Evolutionary conservation across 2,888 invertebrate species (phyloP), one percentile per base, ranked within the genome.

Genomic region (Ochlodes sylvanus): DNA sequence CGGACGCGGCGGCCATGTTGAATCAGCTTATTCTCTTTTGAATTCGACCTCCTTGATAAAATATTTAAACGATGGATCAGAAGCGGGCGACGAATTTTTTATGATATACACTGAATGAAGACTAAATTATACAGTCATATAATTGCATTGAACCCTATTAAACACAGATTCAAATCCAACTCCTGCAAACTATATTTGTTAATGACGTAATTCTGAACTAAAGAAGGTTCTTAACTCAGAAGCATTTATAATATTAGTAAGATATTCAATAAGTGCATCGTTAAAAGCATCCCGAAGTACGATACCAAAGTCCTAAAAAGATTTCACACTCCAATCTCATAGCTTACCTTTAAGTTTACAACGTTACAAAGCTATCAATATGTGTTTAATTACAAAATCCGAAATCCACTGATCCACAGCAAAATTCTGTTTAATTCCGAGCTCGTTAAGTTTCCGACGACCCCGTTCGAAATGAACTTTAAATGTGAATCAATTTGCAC

Each of bases 1-100:
- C 76, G 74, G 77, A 72, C 73, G 58, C 27, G n/a, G 42, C 62
- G 57, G 69, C 83, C 84, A 82, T 85, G 77, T 80, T 79, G 76
- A 74, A 69, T 70, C 63, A 67, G 74, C 73, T 72, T 71, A 75
- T 75, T 75, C 52, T 47, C 66, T 65, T 50, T 68, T 66, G 66
- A 67, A 70, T 68, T 70, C 68, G 66, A 69, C 69, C 70, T 52
- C 41, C 75, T 74, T 78, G 76, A 79, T 83, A 79, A 82, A 82
- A 82, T 81, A 84, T 81, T 82, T 77, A 84, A 79, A 42, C 56
- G 57, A 50, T 50, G 27, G 38, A 58, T 58, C 44, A 50, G 54
- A 42, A 27, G 17, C 54, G 47, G 10, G 38, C 50, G 32, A 54
- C 60, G 50, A 63, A 52, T 60, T 52, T 62, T 56, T 55, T 65